A percentile compares a stretch with the other conserved stretches of the same genome.
Conservation (phyloP, 1,140 invertebrate genomes). For the Papilio polyxenes region DNA sequence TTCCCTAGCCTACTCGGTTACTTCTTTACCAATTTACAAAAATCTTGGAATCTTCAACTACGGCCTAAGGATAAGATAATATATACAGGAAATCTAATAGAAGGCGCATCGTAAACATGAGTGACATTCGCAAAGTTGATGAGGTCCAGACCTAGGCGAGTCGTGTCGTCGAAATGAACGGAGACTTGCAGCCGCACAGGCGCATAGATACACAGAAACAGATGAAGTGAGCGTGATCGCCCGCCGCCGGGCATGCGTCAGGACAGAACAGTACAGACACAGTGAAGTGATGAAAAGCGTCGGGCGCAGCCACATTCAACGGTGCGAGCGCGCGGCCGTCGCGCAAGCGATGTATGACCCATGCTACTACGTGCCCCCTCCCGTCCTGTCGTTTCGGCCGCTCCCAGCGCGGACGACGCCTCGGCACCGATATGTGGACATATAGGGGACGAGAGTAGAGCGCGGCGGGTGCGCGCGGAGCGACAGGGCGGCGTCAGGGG, state of each 20-base stretch:
- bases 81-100: constrained; percentile 79
- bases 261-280: constrained; percentile 79
- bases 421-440: constrained; percentile 36
- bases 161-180: constrained; percentile 77
- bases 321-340: constrained; percentile 77
- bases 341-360: constrained; percentile 80
- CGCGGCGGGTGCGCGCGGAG: constrained; percentile 41
- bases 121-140: constrained; percentile 76
- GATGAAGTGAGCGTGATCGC: constrained; percentile 79
- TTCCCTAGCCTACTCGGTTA: constrained; percentile 49
- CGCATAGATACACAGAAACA: constrained; percentile 77
- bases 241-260: constrained; percentile 78
- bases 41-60: constrained; percentile 54
- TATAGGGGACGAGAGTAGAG: constrained; percentile 33
- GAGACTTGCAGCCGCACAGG: constrained; percentile 74
- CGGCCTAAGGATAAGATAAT: constrained; percentile 68
- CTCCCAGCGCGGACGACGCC: constrained; percentile 41
- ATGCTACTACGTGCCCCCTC: constrained; percentile 74
- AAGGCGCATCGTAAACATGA: constrained; percentile 77
- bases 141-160: constrained; percentile 73
- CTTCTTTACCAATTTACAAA: constrained; percentile 48
- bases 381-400: constrained; percentile 44
- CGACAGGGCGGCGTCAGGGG: constrained; percentile 42
- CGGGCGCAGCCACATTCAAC: constrained; percentile 80
- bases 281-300: constrained; percentile 79